A percentile compares a stretch with the other conserved stretches of the same genome.
Conservation (phyloP, 2,113 vertebrate genomes). For the Paramisgurnus dabryanus region DNA sequence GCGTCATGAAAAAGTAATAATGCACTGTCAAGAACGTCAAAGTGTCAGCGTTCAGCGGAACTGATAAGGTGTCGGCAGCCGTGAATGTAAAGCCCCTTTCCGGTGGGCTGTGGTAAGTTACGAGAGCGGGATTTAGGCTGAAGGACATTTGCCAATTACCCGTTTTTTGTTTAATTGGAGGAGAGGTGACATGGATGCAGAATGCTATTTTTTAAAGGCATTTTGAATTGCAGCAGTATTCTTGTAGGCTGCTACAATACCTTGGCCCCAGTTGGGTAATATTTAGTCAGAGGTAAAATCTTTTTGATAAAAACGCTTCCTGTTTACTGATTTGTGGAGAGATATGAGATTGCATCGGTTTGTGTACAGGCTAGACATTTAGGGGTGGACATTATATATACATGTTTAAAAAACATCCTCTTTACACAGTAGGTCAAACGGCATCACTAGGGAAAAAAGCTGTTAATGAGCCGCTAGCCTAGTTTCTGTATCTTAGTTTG, state of each 20-base stretch:
- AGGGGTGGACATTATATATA: not conserved
- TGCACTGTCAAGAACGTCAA: conserved; percentile 82
- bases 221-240: conserved; percentile 6
- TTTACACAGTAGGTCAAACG: not conserved
- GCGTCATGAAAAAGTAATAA: conserved; percentile 84
- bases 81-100: conserved; percentile 73
- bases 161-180: conserved; percentile 43
- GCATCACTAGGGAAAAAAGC: not conserved
- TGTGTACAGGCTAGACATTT: not conserved
- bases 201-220: not conserved
- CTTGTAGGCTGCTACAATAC: not conserved
- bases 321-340: not conserved
- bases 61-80: conserved; percentile 78
- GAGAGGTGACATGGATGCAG: conserved; percentile 33
- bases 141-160: conserved; percentile 50
- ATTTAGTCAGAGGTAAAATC: not conserved
- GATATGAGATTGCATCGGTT: not conserved
- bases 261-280: not conserved
- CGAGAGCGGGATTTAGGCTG: conserved; percentile 30
- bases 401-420: not conserved
- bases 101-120: conserved; percentile 68
- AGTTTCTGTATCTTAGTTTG: conserved; percentile 8
- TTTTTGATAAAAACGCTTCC: not conserved
- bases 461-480: not conserved
- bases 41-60: conserved; percentile 79